Evolutionary conservation across 2,113 vertebrate genomes (phyloP), one percentile per base, ranked within the genome.

Genomic region (Porphyrio hochstetteri): DNA sequence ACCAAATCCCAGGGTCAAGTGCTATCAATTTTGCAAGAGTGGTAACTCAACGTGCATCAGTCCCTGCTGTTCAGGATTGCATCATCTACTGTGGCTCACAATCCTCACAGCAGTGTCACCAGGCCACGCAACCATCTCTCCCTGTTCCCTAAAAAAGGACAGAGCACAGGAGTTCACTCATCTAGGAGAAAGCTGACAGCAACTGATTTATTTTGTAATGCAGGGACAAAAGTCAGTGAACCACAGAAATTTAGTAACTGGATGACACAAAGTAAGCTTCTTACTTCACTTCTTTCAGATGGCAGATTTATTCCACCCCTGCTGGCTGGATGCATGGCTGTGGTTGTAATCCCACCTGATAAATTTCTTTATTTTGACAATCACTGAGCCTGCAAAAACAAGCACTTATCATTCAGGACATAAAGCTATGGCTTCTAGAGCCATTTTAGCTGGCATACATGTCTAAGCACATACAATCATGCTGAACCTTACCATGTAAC

Each of bases 301-400:
- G 0, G 25, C 33, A 79, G 31, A 36, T 80, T 69, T 61, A 85
- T 36, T 46, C 48, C 70, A 29, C 29, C 13, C 16, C 28, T 82
- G 48, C 8, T 24, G 33, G 33, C 4, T 31, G 38, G 59, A 13
- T 36, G 68, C 0, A 6, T 0, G 2, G 71, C 82, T 68, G 28
- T 1, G 4, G 56, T 33, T 11, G 11, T 20, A 79, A 82, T 6
- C 19, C 18, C 40, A 72, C 16, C 27, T 5, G 13, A 38, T 9
- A 67, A 56, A 29, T 7, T 38, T 17, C 48, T 46, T 8, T 46
- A 46, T 46, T 46, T 46, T 46, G 14, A 71, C 7, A 8, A 65
- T 42, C 57, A 60, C 27, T 13, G n/a, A 28, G 18, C n/a, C 10
- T 40, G 53, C n/a, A 84, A 71, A 86, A 70, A 11, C 74, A 91